Evolutionary conservation across 2,113 vertebrate species (phyloP).

Genomic region (Pygoscelis adeliae): DNA sequence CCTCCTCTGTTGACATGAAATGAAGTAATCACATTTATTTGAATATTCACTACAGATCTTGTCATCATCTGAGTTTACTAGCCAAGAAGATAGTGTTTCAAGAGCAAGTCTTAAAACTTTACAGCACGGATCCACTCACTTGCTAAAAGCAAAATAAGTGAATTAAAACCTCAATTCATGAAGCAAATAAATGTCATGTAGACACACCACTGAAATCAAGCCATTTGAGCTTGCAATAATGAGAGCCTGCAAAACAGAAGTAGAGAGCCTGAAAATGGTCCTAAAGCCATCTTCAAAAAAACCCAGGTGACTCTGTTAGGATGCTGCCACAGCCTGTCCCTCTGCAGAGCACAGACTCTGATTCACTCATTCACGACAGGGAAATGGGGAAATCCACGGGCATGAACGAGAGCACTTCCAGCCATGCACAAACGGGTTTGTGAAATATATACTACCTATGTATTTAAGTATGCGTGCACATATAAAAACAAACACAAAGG

Average conservation of each 20-base stretch:
- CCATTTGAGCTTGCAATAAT: conserved; percentile 3
- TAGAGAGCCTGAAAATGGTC: conserved; percentile 33
- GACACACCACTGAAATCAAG: conserved; percentile 65
- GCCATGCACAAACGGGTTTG: neutral
- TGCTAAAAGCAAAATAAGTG: conserved; percentile 68
- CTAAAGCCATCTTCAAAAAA: conserved; percentile 24
- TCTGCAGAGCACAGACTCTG: neutral
- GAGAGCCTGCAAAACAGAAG: conserved; percentile 7
- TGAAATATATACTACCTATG: neutral
- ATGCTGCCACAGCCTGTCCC: neutral
- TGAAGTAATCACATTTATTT: conserved; percentile 89
- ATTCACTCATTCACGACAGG: neutral
- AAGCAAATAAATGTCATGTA: conserved; percentile 77
- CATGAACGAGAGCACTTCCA: neutral
- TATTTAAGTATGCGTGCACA: fast-evolving
- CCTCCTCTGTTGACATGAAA: conserved; percentile 81
- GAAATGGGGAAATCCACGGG: fast-evolving
- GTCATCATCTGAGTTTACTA: conserved; percentile 82
- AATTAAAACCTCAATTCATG: conserved; percentile 72
- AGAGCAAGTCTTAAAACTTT: conserved; percentile 74
- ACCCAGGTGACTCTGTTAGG: neutral
- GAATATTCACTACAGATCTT: conserved; percentile 87
- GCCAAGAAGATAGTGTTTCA: conserved; percentile 77
- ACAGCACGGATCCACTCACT: conserved; percentile 73
- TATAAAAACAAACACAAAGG: neutral